Percentiles rank a stretch among this genome's conserved stretches.
Evolutionary conservation across 2,113 vertebrate genomes (phyloP).

Genomic region (Erythrocebus patas): DNA sequence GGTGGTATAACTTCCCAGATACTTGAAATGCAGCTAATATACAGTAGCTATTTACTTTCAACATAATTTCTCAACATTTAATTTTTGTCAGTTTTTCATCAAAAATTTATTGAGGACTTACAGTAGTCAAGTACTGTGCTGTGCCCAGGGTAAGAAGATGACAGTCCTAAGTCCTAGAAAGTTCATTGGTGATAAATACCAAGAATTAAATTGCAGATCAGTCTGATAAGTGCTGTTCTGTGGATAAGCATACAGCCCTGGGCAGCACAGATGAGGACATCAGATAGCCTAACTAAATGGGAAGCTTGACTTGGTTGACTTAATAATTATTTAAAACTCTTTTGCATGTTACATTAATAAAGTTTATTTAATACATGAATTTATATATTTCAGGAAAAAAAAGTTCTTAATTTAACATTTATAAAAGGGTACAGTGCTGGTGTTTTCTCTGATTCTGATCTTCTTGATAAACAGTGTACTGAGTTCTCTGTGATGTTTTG

Average conservation of each 20-base stretch:
- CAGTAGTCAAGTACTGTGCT: background rate
- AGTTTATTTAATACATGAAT: background rate
- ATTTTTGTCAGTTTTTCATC: background rate
- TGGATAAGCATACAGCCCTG: background rate
- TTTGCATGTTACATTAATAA: background rate
- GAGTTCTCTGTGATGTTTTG: background rate
- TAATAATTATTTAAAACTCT: background rate
- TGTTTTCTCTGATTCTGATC: background rate
- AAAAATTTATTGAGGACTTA: background rate
- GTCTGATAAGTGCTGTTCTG: background rate
- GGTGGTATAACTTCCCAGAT: background rate
- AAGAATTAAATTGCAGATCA: background rate
- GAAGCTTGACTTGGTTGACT: background rate
- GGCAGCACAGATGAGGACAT: background rate
- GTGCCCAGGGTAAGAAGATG: background rate
- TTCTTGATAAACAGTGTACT: background rate
- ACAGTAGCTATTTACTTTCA: background rate
- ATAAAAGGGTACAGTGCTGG: background rate
- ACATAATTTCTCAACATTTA: background rate
- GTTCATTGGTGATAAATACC: background rate
- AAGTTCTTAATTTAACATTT: background rate
- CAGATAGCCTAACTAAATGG: background rate
- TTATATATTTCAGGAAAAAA: background rate
- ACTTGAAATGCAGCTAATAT: background rate
- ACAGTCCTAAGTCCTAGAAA: background rate